Conservation (phyloP, 2,113 vertebrate species). For the Thamnophis sirtalis region DNA sequence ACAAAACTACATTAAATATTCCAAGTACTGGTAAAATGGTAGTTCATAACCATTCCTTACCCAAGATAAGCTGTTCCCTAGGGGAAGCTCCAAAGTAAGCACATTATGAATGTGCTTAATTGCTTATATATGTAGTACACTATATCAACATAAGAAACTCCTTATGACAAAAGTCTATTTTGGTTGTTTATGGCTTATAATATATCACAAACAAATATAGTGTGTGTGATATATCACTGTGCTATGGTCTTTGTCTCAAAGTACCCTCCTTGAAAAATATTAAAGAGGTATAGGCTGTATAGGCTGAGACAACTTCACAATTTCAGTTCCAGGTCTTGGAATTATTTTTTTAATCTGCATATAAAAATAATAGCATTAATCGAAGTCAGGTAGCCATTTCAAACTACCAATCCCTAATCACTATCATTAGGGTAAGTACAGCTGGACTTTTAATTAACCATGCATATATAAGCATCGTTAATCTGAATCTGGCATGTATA, state of each 20-base stretch:
- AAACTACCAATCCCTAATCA: neutral
- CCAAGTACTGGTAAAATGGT: neutral
- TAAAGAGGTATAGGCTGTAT: neutral
- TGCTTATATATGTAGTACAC: neutral
- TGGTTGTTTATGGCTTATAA: neutral
- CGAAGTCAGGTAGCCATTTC: neutral
- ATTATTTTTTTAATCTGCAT: neutral
- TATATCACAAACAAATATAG: neutral
- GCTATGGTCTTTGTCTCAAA: neutral
- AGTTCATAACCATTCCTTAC: neutral
- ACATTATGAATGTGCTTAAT: neutral
- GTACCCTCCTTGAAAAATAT: neutral
- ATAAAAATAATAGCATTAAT: neutral
- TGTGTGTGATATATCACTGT: neutral
- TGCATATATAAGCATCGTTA: neutral
- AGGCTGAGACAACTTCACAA: neutral
- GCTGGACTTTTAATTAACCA: neutral
- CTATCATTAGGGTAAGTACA: neutral
- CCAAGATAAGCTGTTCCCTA: neutral
- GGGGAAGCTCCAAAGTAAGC: neutral
- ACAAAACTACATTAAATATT: neutral
- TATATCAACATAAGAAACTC: neutral
- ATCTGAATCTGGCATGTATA: neutral
- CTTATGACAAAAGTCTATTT: neutral
- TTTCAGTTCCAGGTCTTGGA: neutral